Evolutionary conservation across 2,113 vertebrate species (phyloP), one percentile per base, ranked within the genome.

Genomic region (Emydocephalus ijimae): DNA sequence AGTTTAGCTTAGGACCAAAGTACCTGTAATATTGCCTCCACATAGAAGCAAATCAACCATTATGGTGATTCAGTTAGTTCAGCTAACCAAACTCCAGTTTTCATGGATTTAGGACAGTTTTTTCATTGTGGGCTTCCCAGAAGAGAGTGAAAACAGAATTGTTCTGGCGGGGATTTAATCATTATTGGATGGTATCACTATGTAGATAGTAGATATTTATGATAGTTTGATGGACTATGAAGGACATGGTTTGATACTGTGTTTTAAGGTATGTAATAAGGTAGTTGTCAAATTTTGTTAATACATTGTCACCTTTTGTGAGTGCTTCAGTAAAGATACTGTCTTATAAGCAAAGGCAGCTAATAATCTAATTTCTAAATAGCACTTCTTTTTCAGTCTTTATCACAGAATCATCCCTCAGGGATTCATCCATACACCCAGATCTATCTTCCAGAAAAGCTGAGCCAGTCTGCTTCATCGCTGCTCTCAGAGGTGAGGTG

Each of bases 401-500:
- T 99, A 90, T 98, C 96, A 96, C 98, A 98, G 97, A 98, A 98
- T 95, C 99, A 99, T 91, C 98, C 98, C 8, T 98, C 98, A 89
- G 99, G 99, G 93, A 98, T 99, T 96, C 98, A 98, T 86, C 97
- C 98, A 90, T 98, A 99, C 96, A 99, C 98, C 52, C 98, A 98
- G 95, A 96, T 99, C 92, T 95, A 98, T 89, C 97, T 99, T 95
- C 99, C 99, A 0, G 97, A 98, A 92, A 97, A 98, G 94, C 98
- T 99, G 93, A 99, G 99, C 93, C 92, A 97, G 12, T 97, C 98
- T 6, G 99, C 99, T 0, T 96, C 97, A 0, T 99, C 98, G 0
- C 97, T 99, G 94, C 98, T 99, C 48, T 98, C 98, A 0, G 98
- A 99, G 98, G 99, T 99, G 94, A 97, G 98, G 21, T 69, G 43